phyloP scores from a whole-genome alignment of 2,888 invertebrate genomes.

The Argyresthia goedartella region DNA sequence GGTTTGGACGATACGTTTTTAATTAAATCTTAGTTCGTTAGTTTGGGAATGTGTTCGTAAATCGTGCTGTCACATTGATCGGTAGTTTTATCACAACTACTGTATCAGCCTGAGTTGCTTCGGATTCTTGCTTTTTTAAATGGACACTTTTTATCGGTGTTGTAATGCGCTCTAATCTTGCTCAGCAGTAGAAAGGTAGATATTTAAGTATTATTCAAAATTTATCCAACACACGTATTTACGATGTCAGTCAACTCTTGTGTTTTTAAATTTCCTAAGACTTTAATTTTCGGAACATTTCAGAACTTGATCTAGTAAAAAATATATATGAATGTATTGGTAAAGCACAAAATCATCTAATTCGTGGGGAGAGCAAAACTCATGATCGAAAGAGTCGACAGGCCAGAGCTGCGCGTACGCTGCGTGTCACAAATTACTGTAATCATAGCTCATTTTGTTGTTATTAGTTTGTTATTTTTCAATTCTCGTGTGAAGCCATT shows the following conservation, averaged over 20 bases:
- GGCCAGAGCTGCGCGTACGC: background rate
- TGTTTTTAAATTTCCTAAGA: too few species aligned
- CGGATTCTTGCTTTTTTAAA: background rate
- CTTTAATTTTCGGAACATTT: too few species aligned
- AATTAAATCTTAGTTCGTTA: constrained; percentile 57
- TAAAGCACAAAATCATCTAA: background rate
- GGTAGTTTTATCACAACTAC: constrained; percentile 19
- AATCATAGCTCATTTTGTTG: constrained; percentile 12
- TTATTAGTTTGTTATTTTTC: constrained; percentile 12
- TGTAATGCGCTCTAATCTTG: too few species aligned
- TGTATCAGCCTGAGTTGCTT: constrained; percentile 10
- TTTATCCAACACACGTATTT: too few species aligned
- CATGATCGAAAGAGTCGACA: background rate
- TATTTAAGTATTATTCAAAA: too few species aligned
- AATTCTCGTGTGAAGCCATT: constrained; percentile 9
- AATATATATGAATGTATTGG: too few species aligned
- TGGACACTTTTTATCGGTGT: too few species aligned
- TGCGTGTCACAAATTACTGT: constrained; percentile 15
- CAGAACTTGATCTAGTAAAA: too few species aligned
- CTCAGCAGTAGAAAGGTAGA: too few species aligned
- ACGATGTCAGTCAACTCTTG: too few species aligned
- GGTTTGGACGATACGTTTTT: constrained; percentile 39
- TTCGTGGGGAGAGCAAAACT: constrained; percentile 3
- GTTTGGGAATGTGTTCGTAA: constrained; percentile 30
- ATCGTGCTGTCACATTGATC: constrained; percentile 28